Evolutionary conservation across 2,888 invertebrate species (phyloP).

Genomic region (Scaeva pyrastri): DNA sequence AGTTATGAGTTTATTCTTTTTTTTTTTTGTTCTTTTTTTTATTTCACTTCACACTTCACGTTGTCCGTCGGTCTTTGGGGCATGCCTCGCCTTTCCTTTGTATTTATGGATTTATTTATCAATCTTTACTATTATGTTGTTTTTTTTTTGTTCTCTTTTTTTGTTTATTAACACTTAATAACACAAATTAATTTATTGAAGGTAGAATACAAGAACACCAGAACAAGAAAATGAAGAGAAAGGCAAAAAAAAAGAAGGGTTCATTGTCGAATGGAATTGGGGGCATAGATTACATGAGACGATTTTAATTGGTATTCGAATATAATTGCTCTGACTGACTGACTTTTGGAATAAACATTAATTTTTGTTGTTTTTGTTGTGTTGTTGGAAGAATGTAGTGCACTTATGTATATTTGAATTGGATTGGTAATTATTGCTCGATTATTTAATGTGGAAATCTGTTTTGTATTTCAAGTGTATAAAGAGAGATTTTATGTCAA

Average conservation of each 20-base stretch:
- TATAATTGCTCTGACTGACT: background rate
- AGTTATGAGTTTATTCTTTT: background rate
- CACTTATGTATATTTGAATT: background rate
- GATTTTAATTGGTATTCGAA: background rate
- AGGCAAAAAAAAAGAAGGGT: slow-evolving; percentile 10
- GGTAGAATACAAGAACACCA: too few species aligned
- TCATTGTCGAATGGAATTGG: slow-evolving; percentile 29
- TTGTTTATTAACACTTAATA: slow-evolving; percentile 67
- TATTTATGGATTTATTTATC: slow-evolving; percentile 44
- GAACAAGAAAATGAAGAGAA: background rate
- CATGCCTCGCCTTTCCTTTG: background rate
- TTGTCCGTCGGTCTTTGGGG: background rate
- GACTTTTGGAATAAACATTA: background rate
- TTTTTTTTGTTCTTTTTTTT: background rate
- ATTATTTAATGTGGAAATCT: slow-evolving; percentile 12
- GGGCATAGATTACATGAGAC: slow-evolving; percentile 10
- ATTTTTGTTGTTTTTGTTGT: too few species aligned
- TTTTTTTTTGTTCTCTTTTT: slow-evolving; percentile 20
- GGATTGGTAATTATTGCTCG: background rate
- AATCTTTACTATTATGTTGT: slow-evolving; percentile 4
- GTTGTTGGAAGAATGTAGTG: background rate
- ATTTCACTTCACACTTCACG: slow-evolving; percentile 33
- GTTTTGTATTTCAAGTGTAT: too few species aligned
- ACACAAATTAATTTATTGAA: slow-evolving; percentile 23
- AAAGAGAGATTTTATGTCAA: too few species aligned